Conservation (phyloP, 2,888 invertebrate species). For the Quadroppia sp. region DNA sequence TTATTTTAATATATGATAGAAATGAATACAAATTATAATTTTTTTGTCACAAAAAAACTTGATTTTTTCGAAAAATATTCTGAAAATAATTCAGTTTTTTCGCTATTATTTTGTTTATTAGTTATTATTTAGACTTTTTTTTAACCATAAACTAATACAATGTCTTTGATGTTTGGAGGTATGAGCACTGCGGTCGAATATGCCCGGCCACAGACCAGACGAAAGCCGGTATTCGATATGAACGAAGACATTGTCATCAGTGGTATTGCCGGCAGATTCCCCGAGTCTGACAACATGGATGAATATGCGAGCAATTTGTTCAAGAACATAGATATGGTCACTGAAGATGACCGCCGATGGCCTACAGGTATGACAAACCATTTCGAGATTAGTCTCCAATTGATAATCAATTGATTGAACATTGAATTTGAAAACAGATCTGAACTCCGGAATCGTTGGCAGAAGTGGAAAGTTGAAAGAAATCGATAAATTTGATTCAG, state of each 20-base stretch:
- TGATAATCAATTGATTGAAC: too few relatives aligned
- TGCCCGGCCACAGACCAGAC: neutral
- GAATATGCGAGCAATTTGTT: conserved; percentile 88
- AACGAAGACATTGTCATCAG: conserved; percentile 72
- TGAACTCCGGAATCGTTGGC: conserved; percentile 68
- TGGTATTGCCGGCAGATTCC: conserved; percentile 79
- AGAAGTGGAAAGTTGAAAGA: conserved; percentile 67
- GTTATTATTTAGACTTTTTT: neutral
- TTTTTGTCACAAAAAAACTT: too few relatives aligned
- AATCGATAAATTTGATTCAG: conserved; percentile 73
- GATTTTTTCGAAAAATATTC: too few relatives aligned
- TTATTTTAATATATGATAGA: too few relatives aligned
- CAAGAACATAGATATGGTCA: conserved; percentile 85
- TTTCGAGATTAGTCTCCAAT: too few relatives aligned
- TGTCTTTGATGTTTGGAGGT: neutral
- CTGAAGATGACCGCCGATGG: conserved; percentile 86
- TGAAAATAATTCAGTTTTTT: too few relatives aligned
- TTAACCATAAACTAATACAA: too few relatives aligned
- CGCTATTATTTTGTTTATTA: too few relatives aligned
- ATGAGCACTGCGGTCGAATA: neutral
- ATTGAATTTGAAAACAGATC: conserved; percentile 55
- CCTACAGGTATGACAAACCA: conserved; percentile 17
- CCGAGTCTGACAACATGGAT: conserved; percentile 81
- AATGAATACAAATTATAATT: too few relatives aligned
- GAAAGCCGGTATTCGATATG: conserved; percentile 14